Evolutionary conservation across 2,113 vertebrate species (phyloP).

Genomic region (Neolamprologus fasciatus): DNA sequence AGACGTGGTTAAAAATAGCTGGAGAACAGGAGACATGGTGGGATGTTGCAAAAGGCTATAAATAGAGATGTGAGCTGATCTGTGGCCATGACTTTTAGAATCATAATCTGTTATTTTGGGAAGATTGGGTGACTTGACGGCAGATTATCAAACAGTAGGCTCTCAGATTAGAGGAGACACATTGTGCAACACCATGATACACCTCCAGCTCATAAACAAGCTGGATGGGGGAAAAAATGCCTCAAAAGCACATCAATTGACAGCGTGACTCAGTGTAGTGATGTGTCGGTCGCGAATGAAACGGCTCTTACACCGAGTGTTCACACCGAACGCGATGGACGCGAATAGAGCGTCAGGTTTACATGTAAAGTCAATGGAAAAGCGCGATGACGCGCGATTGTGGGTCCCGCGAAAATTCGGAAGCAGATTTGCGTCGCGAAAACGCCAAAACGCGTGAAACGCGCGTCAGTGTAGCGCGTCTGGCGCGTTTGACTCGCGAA

Average conservation of each 20-base stretch:
- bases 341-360: too few relatives aligned
- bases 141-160: neutral
- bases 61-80: neutral
- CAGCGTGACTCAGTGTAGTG: neutral
- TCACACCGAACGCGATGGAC: too few relatives aligned
- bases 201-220: neutral
- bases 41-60: neutral
- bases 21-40: neutral
- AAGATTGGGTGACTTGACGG: neutral
- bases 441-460: too few relatives aligned
- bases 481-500: too few relatives aligned
- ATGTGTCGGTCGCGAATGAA: neutral
- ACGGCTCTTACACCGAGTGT: neutral
- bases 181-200: neutral
- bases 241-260: neutral
- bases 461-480: too few relatives aligned
- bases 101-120: neutral
- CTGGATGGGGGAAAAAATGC: neutral
- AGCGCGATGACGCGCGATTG: too few relatives aligned
- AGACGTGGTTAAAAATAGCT: neutral
- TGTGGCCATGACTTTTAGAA: neutral
- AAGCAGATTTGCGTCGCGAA: too few relatives aligned
- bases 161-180: neutral
- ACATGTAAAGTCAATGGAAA: too few relatives aligned
- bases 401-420: too few relatives aligned